Evolutionary conservation across 2,113 vertebrate species (phyloP).

Genomic region (Heloderma charlesbogerti): DNA sequence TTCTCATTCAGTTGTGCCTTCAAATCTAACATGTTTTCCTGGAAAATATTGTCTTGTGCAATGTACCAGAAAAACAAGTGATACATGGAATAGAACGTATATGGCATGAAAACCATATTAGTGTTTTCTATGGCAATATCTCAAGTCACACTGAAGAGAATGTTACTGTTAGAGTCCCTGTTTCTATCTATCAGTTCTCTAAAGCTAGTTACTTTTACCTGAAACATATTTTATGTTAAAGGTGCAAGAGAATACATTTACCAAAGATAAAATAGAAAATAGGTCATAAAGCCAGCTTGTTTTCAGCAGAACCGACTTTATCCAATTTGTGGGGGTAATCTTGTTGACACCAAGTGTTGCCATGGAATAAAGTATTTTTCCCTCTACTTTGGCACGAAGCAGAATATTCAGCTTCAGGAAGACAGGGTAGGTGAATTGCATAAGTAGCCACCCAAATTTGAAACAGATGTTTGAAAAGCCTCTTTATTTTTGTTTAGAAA

Average conservation of each 20-base stretch:
- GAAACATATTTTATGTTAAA: constrained; percentile 3
- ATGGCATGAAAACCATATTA: background rate
- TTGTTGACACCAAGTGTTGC: constrained; percentile 47
- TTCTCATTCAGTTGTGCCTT: background rate
- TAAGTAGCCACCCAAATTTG: accelerated
- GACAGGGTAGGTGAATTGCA: background rate
- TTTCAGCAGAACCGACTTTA: constrained; percentile 49
- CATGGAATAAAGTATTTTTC: constrained; percentile 26
- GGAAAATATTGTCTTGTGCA: background rate
- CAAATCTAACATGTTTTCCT: background rate
- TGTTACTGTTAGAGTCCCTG: background rate
- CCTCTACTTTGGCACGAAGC: constrained; percentile 48
- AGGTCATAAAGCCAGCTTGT: background rate
- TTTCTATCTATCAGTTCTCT: background rate
- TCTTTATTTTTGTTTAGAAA: background rate
- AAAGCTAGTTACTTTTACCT: background rate
- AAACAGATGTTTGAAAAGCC: constrained; percentile 3
- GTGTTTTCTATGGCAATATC: accelerated
- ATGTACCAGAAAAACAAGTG: background rate
- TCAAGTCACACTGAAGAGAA: background rate
- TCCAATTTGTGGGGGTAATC: constrained; percentile 38
- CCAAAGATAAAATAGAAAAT: constrained; percentile 33
- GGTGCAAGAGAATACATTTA: background rate
- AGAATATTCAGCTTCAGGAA: constrained; percentile 29
- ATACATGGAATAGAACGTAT: background rate